Evolutionary conservation across 1,140 invertebrate genomes (phyloP).

Genomic region (Neodiprion lecontei): DNA sequence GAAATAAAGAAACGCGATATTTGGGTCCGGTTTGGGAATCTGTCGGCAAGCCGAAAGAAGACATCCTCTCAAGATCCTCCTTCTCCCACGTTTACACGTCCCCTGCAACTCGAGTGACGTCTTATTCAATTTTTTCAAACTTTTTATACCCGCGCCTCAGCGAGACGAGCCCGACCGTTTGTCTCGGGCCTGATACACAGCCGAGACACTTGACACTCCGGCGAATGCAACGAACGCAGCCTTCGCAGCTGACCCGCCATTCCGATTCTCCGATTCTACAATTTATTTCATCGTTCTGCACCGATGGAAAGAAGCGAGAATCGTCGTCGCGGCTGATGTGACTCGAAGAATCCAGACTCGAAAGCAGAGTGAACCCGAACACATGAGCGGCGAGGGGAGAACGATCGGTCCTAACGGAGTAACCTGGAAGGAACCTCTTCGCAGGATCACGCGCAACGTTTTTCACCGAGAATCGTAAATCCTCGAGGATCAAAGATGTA

Average conservation of each 20-base stretch:
- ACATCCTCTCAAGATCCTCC: neutral
- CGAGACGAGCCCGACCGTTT: conserved; percentile 1
- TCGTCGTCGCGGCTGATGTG: too few relatives aligned
- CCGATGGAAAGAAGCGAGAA: too few relatives aligned
- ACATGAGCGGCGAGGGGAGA: too few relatives aligned
- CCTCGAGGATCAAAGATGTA: too few relatives aligned
- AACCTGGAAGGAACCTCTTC: too few relatives aligned
- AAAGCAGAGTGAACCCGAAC: too few relatives aligned
- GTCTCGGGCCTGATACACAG: neutral
- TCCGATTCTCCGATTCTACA: neutral
- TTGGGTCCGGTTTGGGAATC: neutral
- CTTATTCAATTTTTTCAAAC: conserved; percentile 2
- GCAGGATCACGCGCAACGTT: too few relatives aligned
- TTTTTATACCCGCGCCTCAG: neutral
- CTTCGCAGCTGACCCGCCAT: neutral
- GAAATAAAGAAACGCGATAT: neutral
- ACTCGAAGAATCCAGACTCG: too few relatives aligned
- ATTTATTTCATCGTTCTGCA: neutral
- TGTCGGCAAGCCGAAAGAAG: neutral
- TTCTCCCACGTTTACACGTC: neutral
- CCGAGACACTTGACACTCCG: neutral
- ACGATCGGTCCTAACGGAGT: too few relatives aligned
- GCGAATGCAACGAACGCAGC: too few relatives aligned
- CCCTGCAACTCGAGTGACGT: neutral
- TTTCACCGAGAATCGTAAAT: too few relatives aligned